Percentiles rank a stretch among this genome's conserved stretches.
phyloP scores from a whole-genome alignment of 1,140 invertebrate species.

The Paralvinella palmiformis region DNA sequence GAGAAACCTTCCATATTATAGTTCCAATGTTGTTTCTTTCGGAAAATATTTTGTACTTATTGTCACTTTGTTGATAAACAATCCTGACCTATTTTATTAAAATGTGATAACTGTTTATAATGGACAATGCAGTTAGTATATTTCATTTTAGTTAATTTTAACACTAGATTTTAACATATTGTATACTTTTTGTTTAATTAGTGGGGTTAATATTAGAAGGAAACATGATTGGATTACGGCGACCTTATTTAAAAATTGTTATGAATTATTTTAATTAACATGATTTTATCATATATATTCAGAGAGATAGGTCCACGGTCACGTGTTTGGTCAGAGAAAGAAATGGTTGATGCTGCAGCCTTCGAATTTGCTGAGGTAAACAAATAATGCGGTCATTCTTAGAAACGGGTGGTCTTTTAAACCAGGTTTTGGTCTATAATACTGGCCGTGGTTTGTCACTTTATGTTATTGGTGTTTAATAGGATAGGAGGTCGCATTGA shows the following conservation, averaged over 20 bases:
- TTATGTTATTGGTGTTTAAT: constrained; percentile 5
- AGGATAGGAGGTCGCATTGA: neutral
- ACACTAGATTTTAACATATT: too few species aligned
- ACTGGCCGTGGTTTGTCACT: constrained; percentile 7
- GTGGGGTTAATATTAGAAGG: neutral
- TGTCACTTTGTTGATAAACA: too few species aligned
- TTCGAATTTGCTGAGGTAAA: constrained; percentile 75
- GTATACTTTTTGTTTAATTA: neutral
- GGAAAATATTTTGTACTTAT: too few species aligned
- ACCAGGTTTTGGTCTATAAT: neutral
- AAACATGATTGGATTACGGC: neutral
- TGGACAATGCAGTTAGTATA: too few species aligned
- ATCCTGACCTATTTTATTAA: too few species aligned
- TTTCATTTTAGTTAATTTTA: too few species aligned
- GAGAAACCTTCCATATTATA: too few species aligned
- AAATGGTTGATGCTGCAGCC: constrained; percentile 73
- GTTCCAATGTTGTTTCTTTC: too few species aligned
- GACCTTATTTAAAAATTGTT: neutral
- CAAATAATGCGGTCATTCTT: neutral
- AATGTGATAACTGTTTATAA: too few species aligned
- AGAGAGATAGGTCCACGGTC: constrained; percentile 70
- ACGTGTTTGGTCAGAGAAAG: constrained; percentile 82
- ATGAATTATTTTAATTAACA: neutral
- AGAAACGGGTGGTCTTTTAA: neutral
- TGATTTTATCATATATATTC: constrained; percentile 3